These are phyloP conservation scores for Phymastichus coffea DNA, from an alignment of 1,140 invertebrate genomes.

Conservation along the genomic window DNA sequence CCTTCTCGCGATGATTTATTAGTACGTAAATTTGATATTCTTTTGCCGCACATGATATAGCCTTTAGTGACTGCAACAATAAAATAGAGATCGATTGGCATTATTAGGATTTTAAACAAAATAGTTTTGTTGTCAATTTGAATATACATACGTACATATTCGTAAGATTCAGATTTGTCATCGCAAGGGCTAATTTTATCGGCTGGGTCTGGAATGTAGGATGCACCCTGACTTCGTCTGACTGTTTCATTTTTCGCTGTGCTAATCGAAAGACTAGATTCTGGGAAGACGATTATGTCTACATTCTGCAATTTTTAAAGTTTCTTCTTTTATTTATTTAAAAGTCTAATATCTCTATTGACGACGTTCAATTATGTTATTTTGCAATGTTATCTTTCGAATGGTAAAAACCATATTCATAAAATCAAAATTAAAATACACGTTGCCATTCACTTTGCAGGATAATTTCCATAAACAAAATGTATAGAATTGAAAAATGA, in stretches of 20 bases:
- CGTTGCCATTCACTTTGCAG: no score
- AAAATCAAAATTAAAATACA: no score
- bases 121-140: neutral
- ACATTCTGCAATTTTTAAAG: conserved; percentile 55
- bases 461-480: no score
- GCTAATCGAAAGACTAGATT: conserved; percentile 61
- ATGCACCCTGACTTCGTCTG: conserved; percentile 41
- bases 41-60: conserved; percentile 61
- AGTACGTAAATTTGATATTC: conserved; percentile 63
- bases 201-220: conserved; percentile 36
- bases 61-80: conserved; percentile 44
- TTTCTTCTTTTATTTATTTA: neutral
- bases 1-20: conserved; percentile 70
- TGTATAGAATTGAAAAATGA: neutral
- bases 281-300: conserved; percentile 84
- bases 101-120: conserved; percentile 1
- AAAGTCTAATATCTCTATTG: neutral
- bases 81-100: neutral
- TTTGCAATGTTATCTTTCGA: no score
- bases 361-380: no score
- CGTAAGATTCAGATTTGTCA: neutral
- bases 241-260: conserved; percentile 13
- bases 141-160: neutral
- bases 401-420: no score
- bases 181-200: conserved; percentile 34